Percentiles rank a stretch among this genome's conserved stretches.
Conservation (phyloP, 2,113 vertebrate genomes). For the Fregata magnificens region DNA sequence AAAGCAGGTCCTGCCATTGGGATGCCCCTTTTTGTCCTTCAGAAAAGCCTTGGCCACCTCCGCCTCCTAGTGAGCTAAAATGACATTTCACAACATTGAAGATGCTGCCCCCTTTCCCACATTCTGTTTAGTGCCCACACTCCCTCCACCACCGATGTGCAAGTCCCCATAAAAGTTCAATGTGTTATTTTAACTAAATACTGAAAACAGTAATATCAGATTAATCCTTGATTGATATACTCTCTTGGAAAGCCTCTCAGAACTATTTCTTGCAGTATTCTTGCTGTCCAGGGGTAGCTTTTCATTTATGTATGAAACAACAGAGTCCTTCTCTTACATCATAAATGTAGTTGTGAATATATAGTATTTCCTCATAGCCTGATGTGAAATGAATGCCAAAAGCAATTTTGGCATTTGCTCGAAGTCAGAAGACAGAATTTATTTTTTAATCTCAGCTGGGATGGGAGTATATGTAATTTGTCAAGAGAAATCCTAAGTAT, state of each 20-base stretch:
- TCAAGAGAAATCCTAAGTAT: not conserved
- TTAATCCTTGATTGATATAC: not conserved
- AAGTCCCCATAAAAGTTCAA: not conserved
- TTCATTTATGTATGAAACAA: not conserved
- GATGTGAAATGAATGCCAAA: not conserved
- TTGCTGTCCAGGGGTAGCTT: not conserved
- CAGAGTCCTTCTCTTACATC: not conserved
- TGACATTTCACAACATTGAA: not conserved
- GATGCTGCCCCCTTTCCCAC: not conserved
- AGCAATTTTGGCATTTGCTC: not conserved
- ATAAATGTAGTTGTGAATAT: not conserved
- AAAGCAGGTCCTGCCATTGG: not conserved
- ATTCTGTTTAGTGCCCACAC: not conserved
- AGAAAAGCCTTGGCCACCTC: not conserved
- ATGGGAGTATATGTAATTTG: not conserved
- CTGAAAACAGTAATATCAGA: not conserved
- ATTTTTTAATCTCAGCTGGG: not conserved
- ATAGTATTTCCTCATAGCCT: not conserved
- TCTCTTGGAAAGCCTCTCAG: not conserved
- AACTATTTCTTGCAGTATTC: not conserved
- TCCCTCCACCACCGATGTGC: not conserved
- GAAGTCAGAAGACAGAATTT: not conserved
- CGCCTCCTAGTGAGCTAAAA: not conserved
- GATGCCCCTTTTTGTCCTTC: not conserved
- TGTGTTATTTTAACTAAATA: not conserved